Percentiles rank a stretch among this genome's conserved stretches.
phyloP scores from a whole-genome alignment of 2,888 invertebrate genomes.

The Tolmerus cingulatus region DNA sequence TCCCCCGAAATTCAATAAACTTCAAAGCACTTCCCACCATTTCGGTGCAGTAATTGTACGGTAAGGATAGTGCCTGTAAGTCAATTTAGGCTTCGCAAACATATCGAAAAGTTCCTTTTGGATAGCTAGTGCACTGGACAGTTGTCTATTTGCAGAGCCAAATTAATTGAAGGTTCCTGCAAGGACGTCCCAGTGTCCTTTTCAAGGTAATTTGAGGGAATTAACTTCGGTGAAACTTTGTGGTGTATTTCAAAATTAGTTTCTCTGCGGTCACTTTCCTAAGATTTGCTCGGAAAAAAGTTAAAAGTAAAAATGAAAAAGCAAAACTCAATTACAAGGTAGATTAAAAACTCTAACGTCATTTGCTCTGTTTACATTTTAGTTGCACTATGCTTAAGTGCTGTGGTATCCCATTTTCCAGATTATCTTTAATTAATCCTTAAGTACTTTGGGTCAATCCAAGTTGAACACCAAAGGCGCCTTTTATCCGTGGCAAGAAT shows the following conservation, averaged over 20 bases:
- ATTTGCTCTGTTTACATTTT: neutral
- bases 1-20: neutral
- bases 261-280: neutral
- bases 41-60: neutral
- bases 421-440: neutral
- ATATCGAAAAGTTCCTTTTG: neutral
- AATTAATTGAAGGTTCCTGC: neutral
- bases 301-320: neutral
- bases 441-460: neutral
- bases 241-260: neutral
- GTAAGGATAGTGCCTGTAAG: neutral
- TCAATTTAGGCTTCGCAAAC: neutral
- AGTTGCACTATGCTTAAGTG: neutral
- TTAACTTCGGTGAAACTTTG: neutral
- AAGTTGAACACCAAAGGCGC: neutral
- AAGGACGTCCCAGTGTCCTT: neutral
- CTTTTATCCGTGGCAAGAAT: neutral
- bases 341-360: neutral
- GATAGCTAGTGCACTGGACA: neutral
- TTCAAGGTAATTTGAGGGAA: neutral
- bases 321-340: neutral
- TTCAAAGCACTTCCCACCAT: neutral
- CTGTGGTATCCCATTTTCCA: neutral
- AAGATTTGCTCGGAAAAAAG: neutral
- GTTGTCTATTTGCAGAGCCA: neutral